Conservation (phyloP, 2,797 vertebrate species). For the Pteropus rufus region DNA sequence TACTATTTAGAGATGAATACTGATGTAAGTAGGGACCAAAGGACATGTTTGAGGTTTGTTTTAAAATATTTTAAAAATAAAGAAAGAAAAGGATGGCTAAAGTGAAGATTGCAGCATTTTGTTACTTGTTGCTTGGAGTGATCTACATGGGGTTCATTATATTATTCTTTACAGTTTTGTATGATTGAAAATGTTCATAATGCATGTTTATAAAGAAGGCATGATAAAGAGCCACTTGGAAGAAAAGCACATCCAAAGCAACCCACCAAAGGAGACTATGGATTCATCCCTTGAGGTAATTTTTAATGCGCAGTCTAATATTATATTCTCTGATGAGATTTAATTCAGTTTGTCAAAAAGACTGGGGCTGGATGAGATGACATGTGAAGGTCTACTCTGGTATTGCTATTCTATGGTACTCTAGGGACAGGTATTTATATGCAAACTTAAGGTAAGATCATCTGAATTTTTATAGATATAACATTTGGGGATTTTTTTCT, state of each 20-base stretch:
- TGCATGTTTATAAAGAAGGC: neutral
- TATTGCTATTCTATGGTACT: neutral
- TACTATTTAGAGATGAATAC: neutral
- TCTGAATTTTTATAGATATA: conserved; percentile 12
- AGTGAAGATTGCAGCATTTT: neutral
- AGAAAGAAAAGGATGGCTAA: neutral
- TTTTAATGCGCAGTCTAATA: neutral
- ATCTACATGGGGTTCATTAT: neutral
- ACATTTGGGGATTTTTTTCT: neutral
- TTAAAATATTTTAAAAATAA: conserved; percentile 22
- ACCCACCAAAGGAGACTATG: conserved; percentile 8
- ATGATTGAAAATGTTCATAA: neutral
- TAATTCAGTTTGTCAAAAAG: neutral
- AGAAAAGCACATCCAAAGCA: neutral
- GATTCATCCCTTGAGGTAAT: neutral
- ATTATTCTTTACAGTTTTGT: neutral
- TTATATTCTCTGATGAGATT: neutral
- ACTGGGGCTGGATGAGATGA: neutral
- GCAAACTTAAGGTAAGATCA: neutral
- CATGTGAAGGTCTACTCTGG: neutral
- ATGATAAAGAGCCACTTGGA: neutral
- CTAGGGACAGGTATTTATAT: neutral
- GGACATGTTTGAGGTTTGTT: neutral
- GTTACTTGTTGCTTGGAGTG: neutral
- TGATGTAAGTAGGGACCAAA: neutral